Base-by-base conservation (phyloP, 2,797 vertebrate species). In the Rhabdomys pumilio region DNA sequence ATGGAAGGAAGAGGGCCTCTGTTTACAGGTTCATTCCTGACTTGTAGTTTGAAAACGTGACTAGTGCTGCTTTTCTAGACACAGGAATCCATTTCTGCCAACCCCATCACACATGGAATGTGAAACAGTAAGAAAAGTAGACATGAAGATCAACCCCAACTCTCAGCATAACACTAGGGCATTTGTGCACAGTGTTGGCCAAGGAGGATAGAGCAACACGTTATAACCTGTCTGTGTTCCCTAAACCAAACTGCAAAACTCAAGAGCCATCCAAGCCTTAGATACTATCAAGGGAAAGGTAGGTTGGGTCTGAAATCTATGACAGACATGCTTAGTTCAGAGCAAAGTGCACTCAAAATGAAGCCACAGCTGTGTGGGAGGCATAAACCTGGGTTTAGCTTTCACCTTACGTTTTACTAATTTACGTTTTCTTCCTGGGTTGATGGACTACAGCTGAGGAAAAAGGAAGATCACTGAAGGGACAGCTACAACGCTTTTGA, bases 161-260 rank as follows among this genome's bases (percentile, higher is more conserved):
- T 85, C 53, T 69, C 91, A 83, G 38, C 55, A 61, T 41, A 92
- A 96, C 91, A 93, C 61, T 80, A 65, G 91, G 72, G 47, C 19
- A 24, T 91, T 93, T 95, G 81, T 96, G 95, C 17, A 94, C 88
- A 93, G 83, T 77, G 81, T 72, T 85, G 94, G 84, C 87, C 80
- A 96, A 97, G 61, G 50, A 95, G 95, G 91, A 96, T 81, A 92
- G 95, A 95, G 93, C 75, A 93, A 53, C 84, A 76, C 76, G 44
- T 67, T 94, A 90, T 76, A 94, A 92, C 85, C 38, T 97, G 93
- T 97, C 67, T 57, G 89, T 92, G 77, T 79, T 83, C 96, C 86
- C 96, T 91, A 94, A 96, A 65, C 87, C 85, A 97, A 95, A 95
- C 34, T 80, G 67, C 63, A 91, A 96, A 95, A 96, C 73, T 72